A percentile compares a stretch with the other conserved stretches of the same genome.
phyloP scores from a whole-genome alignment of 1,140 invertebrate genomes.

The Lutraria rhynchaena region DNA sequence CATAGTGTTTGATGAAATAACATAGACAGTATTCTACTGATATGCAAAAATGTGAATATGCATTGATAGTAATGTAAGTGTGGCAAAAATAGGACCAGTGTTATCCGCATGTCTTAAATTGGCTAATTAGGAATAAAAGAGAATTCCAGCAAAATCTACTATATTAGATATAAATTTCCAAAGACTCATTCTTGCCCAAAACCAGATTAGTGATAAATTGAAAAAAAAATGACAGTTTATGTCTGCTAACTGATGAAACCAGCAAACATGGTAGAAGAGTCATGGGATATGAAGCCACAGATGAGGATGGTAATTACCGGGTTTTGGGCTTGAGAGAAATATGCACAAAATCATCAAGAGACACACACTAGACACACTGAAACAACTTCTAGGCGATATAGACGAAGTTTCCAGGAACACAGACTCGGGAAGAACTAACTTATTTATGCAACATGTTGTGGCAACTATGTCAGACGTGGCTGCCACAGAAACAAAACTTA shows the following conservation, averaged over 20 bases:
- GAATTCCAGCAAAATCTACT: conserved; percentile 33
- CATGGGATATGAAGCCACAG: too few relatives aligned
- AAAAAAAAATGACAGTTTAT: too few relatives aligned
- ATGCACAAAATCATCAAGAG: too few relatives aligned
- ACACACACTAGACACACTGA: conserved; percentile 15
- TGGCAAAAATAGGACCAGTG: too few relatives aligned
- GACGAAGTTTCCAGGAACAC: conserved; percentile 37
- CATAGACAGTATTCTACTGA: conserved; percentile 3
- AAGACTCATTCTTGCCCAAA: conserved; percentile 16
- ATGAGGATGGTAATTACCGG: too few relatives aligned
- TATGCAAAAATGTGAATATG: too few relatives aligned
- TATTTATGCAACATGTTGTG: conserved; percentile 21
- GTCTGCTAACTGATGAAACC: too few relatives aligned
- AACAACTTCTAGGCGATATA: conserved; percentile 40
- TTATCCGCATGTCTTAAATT: too few relatives aligned
- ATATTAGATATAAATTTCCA: conserved; percentile 36
- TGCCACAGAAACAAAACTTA: conserved; percentile 39
- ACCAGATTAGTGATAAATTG: conserved; percentile 43
- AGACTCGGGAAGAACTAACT: conserved; percentile 13
- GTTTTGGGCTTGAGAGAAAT: too few relatives aligned
- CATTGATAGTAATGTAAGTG: background rate
- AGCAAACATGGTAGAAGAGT: too few relatives aligned
- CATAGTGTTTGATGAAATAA: too few relatives aligned
- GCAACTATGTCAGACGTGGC: conserved; percentile 35
- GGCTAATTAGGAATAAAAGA: conserved; percentile 10